Percentiles rank a stretch among this genome's conserved stretches.
These are phyloP conservation scores for Phytoseiulus persimilis DNA, from an alignment of 2,888 invertebrate species.

Conservation along the genomic window DNA sequence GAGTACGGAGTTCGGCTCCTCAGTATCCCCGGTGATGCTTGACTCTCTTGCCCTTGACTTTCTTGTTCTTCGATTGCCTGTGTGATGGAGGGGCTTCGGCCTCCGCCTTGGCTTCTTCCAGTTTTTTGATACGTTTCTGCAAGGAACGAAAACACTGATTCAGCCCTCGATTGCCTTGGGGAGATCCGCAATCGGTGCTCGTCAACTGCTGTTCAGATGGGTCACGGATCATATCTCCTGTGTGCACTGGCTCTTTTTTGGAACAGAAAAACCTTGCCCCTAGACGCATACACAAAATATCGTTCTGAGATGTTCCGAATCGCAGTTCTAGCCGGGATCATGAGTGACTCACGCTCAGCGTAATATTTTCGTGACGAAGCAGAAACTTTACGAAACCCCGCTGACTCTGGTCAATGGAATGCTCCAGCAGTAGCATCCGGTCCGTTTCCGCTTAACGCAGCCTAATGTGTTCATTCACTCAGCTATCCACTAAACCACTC, in stretches of 20 bases:
- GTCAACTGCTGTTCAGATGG: too few species aligned
- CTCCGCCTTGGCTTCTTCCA: slow-evolving; percentile 25
- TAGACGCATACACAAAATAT: too few species aligned
- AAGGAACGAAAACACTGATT: neutral
- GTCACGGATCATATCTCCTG: too few species aligned
- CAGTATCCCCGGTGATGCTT: slow-evolving; percentile 21
- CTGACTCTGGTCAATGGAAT: neutral
- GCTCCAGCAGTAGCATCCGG: neutral
- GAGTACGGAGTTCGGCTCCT: neutral
- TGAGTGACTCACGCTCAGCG: too few species aligned
- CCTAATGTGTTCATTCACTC: neutral
- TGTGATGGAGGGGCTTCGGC: slow-evolving; percentile 27
- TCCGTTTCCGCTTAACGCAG: neutral
- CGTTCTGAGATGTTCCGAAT: too few species aligned
- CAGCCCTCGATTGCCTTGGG: neutral
- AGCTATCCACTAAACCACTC: neutral
- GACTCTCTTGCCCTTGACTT: slow-evolving; percentile 20
- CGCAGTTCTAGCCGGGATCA: too few species aligned
- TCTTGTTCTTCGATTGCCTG: slow-evolving; percentile 28
- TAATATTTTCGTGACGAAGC: too few species aligned
- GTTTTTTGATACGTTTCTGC: slow-evolving; percentile 32
- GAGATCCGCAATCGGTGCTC: too few species aligned
- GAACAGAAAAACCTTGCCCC: too few species aligned
- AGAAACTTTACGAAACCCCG: neutral
- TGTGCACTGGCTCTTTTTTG: too few species aligned